Base-by-base conservation (phyloP, 2,888 invertebrate genomes). In the Drosophila borborema region DNA sequence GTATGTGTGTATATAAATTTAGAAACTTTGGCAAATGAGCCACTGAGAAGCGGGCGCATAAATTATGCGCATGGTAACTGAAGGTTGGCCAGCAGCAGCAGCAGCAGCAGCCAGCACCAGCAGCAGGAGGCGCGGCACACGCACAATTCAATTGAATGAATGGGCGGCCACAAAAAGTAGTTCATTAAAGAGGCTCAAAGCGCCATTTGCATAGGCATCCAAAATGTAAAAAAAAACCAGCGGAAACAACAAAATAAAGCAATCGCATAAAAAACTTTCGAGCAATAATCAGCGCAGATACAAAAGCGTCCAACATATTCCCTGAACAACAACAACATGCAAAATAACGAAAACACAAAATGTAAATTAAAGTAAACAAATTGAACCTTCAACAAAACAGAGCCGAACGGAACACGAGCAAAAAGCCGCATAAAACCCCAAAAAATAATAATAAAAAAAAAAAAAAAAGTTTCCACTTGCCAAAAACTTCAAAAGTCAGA, bases 401-500 rank as follows among this genome's bases (percentile, higher is more conserved):
- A 58, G 10, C 53, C 40, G 20, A 55, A 14, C 53, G 40, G 20
- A 38, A 38, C 55, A 40, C 23, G 38, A 48, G 28, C 14, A 54
- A 61, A 64, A 63, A 60, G 49, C 20, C 16, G 45, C 40, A 46
- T 23, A 51, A 36, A 56, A 34, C 23, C 28, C 53, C 53, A 53
- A 65, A 66, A 65, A 71, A 72, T 64, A 64, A 67, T 67, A 64
- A 71, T 65, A 36, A 65, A 46, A 60, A 70, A 60, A 66, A 64
- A 69, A 80, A 8, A 6, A 48, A 79, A 88, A 86, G 64, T 76
- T 84, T 76, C 72, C 74, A 74, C 72, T 83, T 82, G 84, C 76
- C 64, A 82, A 85, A 85, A 87, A 87, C 88, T 89, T 88, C 77
- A 87, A 72, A 87, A 87, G 86, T 87, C 90, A 85, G 88, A 74